phyloP scores from a whole-genome alignment of 2,797 vertebrate species.

The Cirrhinus mrigala region DNA sequence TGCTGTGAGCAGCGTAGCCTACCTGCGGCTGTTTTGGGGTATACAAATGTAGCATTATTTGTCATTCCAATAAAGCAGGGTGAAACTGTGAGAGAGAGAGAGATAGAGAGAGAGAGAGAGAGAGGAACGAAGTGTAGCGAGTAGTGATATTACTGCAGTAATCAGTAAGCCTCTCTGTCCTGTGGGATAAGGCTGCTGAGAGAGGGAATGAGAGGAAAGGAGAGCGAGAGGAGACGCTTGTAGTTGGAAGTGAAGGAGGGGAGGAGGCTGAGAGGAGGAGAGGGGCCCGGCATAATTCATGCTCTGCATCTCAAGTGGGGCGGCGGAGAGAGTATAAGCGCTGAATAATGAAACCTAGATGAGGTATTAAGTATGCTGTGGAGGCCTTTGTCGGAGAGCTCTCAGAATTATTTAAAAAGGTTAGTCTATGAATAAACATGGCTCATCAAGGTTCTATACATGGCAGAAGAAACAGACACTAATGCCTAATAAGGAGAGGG shows the following conservation, averaged over 20 bases:
- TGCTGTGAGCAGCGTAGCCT: background rate
- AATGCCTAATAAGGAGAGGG: conserved; percentile 95
- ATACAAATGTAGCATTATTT: conserved; percentile 22
- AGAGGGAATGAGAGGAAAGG: conserved; percentile 53
- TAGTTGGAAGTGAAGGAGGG: conserved; percentile 60
- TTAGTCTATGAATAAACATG: conserved; percentile 99
- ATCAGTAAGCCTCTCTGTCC: conserved; percentile 84
- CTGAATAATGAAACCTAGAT: conserved; percentile 97
- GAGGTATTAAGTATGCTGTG: conserved; percentile 93
- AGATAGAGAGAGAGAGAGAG: background rate
- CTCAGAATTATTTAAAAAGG: conserved; percentile 99
- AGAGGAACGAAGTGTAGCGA: conserved; percentile 41
- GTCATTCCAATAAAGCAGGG: conserved; percentile 25
- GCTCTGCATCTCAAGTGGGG: conserved; percentile 92
- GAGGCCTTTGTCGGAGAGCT: conserved; percentile 93
- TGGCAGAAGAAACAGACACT: conserved; percentile 88
- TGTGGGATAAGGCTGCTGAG: conserved; percentile 80
- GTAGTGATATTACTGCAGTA: conserved; percentile 75
- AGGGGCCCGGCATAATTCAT: conserved; percentile 84
- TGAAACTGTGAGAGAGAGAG: background rate
- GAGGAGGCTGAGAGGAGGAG: conserved; percentile 67
- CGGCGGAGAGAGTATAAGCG: conserved; percentile 79
- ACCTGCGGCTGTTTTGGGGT: conserved; percentile 16
- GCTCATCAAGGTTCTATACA: conserved; percentile 95
- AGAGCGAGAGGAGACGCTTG: conserved; percentile 71